Evolutionary conservation across 2,888 invertebrate genomes (phyloP).

Genomic region (Ferdinandea cuprea): DNA sequence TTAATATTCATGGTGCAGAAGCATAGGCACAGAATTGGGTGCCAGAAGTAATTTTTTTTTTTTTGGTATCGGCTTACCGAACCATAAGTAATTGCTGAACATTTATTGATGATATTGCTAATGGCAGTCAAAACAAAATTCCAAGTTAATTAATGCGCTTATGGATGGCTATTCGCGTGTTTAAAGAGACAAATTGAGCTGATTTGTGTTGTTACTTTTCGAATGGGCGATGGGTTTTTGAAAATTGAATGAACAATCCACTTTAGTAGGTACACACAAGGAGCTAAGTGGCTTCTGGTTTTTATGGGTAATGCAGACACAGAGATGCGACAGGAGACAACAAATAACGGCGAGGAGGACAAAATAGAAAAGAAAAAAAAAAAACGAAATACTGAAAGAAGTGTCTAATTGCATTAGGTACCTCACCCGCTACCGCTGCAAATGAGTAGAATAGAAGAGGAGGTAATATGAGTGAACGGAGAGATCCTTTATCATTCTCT

Average conservation of each 20-base stretch:
- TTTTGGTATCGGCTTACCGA: conserved; percentile 27
- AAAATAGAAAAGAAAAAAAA: not conserved
- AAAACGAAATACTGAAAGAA: conserved; percentile 25
- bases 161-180: conserved; percentile 28
- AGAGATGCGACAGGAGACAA: not conserved
- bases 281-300: conserved; percentile 16
- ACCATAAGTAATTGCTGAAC: conserved; percentile 28
- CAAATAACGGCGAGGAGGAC: not conserved
- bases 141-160: conserved; percentile 56
- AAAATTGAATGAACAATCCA: not conserved
- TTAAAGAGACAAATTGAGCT: conserved; percentile 41
- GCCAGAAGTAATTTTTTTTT: not conserved
- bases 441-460: conserved; percentile 33
- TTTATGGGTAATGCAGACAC: conserved; percentile 9
- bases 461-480: conserved; percentile 37
- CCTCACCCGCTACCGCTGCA: conserved; percentile 1
- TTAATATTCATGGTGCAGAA: conserved; percentile 31
- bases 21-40: not conserved
- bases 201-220: conserved; percentile 3
- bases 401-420: conserved; percentile 62
- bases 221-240: not conserved
- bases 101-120: conserved; percentile 43
- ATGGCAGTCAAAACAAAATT: conserved; percentile 48
- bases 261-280: not conserved
- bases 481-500: conserved; percentile 55